These are phyloP conservation scores for Cotesia congregata DNA, from an alignment of 2,888 invertebrate species.

Conservation along the genomic window DNA sequence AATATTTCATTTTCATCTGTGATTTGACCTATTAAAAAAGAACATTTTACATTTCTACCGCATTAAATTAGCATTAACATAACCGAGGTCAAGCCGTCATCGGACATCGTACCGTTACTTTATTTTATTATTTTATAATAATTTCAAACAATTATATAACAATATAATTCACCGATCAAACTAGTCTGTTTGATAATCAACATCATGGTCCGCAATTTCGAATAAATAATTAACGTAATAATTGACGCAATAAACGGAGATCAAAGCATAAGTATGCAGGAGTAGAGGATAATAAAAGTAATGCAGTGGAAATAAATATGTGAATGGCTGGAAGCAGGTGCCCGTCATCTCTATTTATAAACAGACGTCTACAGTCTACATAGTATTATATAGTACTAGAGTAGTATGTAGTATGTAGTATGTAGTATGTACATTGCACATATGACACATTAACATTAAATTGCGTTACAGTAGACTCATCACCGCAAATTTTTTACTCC, in stretches of 20 bases:
- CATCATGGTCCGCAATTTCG: too few relatives aligned
- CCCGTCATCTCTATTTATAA: constrained; percentile 66
- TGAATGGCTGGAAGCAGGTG: constrained; percentile 65
- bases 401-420: neutral
- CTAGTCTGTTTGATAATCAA: too few relatives aligned
- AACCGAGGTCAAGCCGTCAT: neutral
- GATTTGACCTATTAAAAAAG: neutral
- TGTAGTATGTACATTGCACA: neutral
- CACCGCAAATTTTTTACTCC: neutral
- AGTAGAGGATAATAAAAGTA: neutral
- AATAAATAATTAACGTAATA: neutral
- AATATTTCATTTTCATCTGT: neutral
- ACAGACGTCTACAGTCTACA: constrained; percentile 18
- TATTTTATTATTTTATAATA: neutral
- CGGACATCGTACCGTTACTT: neutral
- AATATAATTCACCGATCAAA: neutral
- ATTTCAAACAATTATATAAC: neutral
- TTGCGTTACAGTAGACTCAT: neutral
- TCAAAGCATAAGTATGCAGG: neutral
- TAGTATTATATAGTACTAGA: neutral
- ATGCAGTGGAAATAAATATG: constrained; percentile 48
- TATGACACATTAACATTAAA: neutral
- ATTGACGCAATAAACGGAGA: neutral
- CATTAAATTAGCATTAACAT: neutral
- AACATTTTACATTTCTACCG: neutral